phyloP scores from a whole-genome alignment of 2,797 vertebrate genomes.

The Halcyon chelicuti region DNA sequence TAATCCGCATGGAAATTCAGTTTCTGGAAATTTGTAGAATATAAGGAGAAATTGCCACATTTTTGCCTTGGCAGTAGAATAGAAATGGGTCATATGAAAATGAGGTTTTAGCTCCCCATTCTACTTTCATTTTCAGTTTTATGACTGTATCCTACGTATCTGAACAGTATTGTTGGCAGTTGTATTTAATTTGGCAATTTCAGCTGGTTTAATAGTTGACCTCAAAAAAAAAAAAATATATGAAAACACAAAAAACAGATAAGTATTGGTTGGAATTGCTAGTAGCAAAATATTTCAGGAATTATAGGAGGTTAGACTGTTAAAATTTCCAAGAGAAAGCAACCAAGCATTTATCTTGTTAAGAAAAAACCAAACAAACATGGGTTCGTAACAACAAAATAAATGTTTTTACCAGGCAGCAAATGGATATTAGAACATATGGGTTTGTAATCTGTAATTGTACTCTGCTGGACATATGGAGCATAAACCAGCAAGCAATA shows the following conservation, averaged over 20 bases:
- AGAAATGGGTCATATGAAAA: neutral
- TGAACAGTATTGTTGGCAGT: neutral
- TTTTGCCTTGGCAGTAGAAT: neutral
- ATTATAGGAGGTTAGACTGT: constrained; percentile 6
- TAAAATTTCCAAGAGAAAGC: constrained; percentile 24
- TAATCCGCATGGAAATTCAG: neutral
- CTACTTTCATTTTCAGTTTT: neutral
- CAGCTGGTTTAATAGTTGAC: neutral
- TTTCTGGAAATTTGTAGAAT: neutral
- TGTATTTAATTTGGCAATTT: neutral
- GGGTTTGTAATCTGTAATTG: constrained; percentile 19
- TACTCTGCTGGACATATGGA: neutral
- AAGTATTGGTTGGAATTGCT: neutral
- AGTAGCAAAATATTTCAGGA: constrained; percentile 17
- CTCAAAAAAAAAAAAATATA: neutral
- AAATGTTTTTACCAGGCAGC: neutral
- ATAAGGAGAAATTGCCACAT: neutral
- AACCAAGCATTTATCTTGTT: neutral
- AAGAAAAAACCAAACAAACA: neutral
- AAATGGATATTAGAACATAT: neutral
- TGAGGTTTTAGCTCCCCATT: neutral
- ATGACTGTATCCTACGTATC: neutral
- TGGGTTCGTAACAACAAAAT: neutral
- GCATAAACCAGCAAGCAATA: neutral
- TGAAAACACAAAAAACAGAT: neutral